Evolutionary conservation across 2,797 vertebrate species (phyloP), one percentile per base, ranked within the genome.

Genomic region (Phoeniculus purpureus): DNA sequence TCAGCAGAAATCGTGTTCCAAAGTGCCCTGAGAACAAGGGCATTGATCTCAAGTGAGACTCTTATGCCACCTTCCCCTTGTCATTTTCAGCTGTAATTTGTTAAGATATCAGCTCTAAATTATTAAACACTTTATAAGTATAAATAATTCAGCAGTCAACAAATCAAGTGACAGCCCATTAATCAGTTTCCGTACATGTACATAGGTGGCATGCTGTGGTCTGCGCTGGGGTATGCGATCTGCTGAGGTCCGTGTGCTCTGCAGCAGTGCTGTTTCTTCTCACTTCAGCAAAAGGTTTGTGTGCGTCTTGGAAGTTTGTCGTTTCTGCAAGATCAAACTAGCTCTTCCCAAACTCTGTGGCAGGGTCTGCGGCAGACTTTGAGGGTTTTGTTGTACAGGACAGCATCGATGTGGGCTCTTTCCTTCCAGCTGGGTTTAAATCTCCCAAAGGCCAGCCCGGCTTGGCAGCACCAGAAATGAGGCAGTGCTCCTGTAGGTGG

Each of bases 61-160:
- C 95, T 94, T 82, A 75, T 96, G 90, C 95, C 94, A 96, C 96
- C 95, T 97, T 97, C 95, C 90, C 92, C 96, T 97, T 97, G 97
- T 97, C 97, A 97, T 94, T 97, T 97, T 97, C 91, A 90, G 95
- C 96, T 92, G 95, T 98, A 98, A 98, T 98, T 98, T 98, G 98
- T 98, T 98, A 98, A 98, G 97, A 97, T 98, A 96, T 97, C 97
- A 96, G 95, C 96, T 96, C 96, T 98, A 98, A 98, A 98, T 98
- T 98, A 99, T 98, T 98, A 98, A 99, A 98, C 85, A 82, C 97
- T 97, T 97, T 98, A 97, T 97, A 97, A 98, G 97, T 98, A 98
- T 99, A 98, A 99, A 98, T 98, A 98, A 98, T 98, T 98, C 97
- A 98, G 97, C 97, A 98, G 98, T 98, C 98, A 98, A 98, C 98